phyloP scores from a whole-genome alignment of 2,888 invertebrate species.

The Acronicta aceris region DNA sequence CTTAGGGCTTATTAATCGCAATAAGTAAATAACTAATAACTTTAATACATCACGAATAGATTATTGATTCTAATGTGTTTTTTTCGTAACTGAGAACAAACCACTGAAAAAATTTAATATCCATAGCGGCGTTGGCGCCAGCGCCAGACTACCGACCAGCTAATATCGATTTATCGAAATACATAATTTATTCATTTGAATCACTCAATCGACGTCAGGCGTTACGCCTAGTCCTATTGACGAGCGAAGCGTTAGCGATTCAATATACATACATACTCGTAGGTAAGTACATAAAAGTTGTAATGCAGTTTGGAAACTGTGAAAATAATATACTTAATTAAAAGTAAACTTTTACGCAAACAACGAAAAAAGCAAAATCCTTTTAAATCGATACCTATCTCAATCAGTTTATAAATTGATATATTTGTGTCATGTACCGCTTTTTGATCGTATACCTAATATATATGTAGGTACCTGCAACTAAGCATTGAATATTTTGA shows the following conservation, averaged over 20 bases:
- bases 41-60: conserved; percentile 21
- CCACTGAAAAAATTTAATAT: conserved; percentile 77
- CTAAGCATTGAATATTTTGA: too few relatives aligned
- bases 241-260: conserved; percentile 39
- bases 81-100: conserved; percentile 61
- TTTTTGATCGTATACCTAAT: too few relatives aligned
- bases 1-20: background rate
- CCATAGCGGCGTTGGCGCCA: conserved; percentile 43
- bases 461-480: too few relatives aligned
- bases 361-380: too few relatives aligned
- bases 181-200: conserved; percentile 74
- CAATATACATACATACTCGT: too few relatives aligned
- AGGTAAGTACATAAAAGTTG: too few relatives aligned
- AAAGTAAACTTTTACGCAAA: too few relatives aligned
- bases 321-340: too few relatives aligned
- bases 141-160: conserved; percentile 74
- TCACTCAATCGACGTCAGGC: conserved; percentile 66
- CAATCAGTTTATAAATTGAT: too few relatives aligned
- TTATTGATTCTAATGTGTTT: conserved; percentile 17
- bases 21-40: conserved; percentile 3
- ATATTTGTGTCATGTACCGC: too few relatives aligned
- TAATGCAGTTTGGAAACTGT: too few relatives aligned
- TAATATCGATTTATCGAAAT: conserved; percentile 77
- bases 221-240: conserved; percentile 40
- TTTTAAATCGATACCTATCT: too few relatives aligned